A percentile compares a stretch with the other conserved stretches of the same genome.
Evolutionary conservation across 2,888 invertebrate genomes (phyloP).

Genomic region (Muscina levida): DNA sequence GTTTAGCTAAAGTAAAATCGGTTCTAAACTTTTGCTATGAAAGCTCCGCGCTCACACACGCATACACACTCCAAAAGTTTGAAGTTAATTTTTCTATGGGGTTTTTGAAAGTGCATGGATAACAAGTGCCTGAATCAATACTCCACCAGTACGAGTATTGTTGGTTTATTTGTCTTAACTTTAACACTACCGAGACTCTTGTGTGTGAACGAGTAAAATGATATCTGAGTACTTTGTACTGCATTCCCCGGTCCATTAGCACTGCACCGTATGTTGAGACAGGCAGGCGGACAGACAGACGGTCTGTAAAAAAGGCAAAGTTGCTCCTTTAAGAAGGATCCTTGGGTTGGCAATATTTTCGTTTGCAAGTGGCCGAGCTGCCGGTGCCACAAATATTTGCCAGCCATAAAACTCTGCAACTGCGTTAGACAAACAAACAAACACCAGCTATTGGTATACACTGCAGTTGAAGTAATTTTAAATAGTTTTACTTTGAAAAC

Average conservation of each 20-base stretch:
- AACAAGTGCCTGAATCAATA: conserved; percentile 25
- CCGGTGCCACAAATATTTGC: conserved; percentile 6
- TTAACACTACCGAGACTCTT: conserved; percentile 10
- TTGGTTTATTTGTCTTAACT: conserved; percentile 26
- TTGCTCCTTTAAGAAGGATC: not conserved
- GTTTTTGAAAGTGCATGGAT: not conserved
- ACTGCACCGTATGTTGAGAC: no score
- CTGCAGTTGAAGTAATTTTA: not conserved
- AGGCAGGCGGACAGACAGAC: no score
- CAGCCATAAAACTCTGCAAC: not conserved
- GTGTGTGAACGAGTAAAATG: not conserved
- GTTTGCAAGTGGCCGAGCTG: not conserved
- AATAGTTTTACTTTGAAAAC: not conserved
- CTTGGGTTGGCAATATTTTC: conserved; percentile 5
- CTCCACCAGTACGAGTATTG: conserved; percentile 4
- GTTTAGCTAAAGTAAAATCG: not conserved
- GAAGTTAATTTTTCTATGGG: not conserved
- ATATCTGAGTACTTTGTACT: not conserved
- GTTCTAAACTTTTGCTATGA: not conserved
- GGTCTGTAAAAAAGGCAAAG: not conserved
- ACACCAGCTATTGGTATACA: not conserved
- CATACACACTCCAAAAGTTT: not conserved
- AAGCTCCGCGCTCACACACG: not conserved
- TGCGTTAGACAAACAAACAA: not conserved
- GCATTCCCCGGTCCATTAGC: no score